Percentiles rank a stretch among this genome's conserved stretches.
phyloP scores from a whole-genome alignment of 2,888 invertebrate species.

The Drosophila neonasuta region DNA sequence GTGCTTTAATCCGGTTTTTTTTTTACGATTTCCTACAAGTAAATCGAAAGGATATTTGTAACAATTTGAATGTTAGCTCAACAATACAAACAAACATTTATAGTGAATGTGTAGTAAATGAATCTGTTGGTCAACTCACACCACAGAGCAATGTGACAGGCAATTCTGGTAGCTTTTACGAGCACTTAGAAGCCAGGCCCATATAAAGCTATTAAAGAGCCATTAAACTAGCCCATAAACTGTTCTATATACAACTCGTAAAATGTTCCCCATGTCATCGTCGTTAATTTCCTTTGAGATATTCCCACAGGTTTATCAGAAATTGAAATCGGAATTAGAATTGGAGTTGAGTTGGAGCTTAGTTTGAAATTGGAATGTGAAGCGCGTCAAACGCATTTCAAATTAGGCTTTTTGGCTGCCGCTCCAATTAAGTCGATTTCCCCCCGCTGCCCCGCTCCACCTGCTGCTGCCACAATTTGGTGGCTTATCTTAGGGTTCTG shows the following conservation, averaged over 20 bases:
- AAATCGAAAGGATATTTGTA: not conserved
- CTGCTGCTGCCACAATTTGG: conserved; percentile 18
- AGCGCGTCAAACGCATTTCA: conserved; percentile 65
- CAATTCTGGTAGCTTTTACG: conserved; percentile 43
- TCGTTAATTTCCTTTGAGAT: conserved; percentile 27
- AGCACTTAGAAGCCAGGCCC: conserved; percentile 40
- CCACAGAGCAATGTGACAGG: conserved; percentile 1
- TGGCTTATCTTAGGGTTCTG: conserved; percentile 31
- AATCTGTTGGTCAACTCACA: not conserved
- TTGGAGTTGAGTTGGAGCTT: conserved; percentile 5
- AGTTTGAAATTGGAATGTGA: conserved; percentile 42
- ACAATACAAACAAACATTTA: not conserved
- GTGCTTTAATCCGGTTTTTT: no score
- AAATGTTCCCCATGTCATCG: conserved; percentile 27
- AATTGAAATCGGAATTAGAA: conserved; percentile 6
- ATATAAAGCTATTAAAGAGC: conserved; percentile 65
- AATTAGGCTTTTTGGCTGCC: conserved; percentile 32
- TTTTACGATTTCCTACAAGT: not conserved
- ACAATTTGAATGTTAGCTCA: not conserved
- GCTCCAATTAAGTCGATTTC: conserved; percentile 49
- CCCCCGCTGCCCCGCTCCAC: not conserved
- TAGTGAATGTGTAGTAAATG: conserved; percentile 3
- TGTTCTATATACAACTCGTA: conserved; percentile 42
- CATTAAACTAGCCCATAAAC: conserved; percentile 55
- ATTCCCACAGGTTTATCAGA: conserved; percentile 42